Evolutionary conservation across 2,888 invertebrate genomes (phyloP).

Genomic region (Geotrupes spiniger): DNA sequence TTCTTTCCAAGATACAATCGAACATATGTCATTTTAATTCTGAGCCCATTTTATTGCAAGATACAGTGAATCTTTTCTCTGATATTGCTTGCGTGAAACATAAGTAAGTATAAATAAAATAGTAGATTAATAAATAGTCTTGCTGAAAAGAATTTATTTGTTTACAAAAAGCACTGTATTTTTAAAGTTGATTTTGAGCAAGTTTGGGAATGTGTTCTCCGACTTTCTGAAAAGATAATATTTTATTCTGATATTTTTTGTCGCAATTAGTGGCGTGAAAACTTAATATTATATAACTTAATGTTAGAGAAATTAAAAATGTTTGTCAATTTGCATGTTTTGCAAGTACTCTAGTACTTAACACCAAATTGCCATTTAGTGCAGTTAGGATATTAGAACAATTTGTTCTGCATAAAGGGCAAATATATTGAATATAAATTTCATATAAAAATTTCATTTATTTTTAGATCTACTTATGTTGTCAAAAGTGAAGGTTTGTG

Average conservation of each 20-base stretch:
- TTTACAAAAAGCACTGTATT: background rate
- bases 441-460: slow-evolving; percentile 8
- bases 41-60: slow-evolving; percentile 61
- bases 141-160: background rate
- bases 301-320: too few relatives aligned
- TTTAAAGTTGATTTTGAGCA: background rate
- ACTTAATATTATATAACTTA: too few relatives aligned
- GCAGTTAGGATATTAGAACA: background rate
- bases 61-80: slow-evolving; percentile 61
- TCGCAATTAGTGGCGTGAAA: too few relatives aligned
- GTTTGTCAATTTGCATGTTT: too few relatives aligned
- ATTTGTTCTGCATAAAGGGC: background rate
- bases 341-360: too few relatives aligned
- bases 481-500: slow-evolving; percentile 59
- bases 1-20: slow-evolving; percentile 63
- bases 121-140: too few relatives aligned
- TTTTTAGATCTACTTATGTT: slow-evolving; percentile 53
- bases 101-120: slow-evolving; percentile 39
- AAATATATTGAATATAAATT: too few relatives aligned
- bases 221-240: too few relatives aligned
- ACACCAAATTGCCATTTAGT: background rate
- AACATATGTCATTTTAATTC: slow-evolving; percentile 61
- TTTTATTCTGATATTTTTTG: too few relatives aligned
- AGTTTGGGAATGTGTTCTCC: slow-evolving; percentile 1
- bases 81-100: slow-evolving; percentile 45